Conservation (phyloP, 64 coral and sea anemone genomes). For the Catalaphyllia jardinei region DNA sequence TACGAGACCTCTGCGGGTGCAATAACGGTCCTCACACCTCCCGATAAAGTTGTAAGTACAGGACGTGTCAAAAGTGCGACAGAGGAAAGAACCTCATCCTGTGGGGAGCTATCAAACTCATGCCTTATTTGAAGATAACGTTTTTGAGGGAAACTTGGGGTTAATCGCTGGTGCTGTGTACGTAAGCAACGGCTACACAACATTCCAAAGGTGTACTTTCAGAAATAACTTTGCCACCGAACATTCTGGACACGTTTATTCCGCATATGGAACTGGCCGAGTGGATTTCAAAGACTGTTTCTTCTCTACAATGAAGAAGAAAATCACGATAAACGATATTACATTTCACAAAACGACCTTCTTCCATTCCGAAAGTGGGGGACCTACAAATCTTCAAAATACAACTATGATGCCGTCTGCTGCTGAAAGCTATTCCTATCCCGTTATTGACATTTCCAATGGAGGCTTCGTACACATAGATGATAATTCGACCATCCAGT, state of each 20-base stretch:
- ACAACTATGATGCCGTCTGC: background rate
- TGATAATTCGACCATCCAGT: slow-evolving; percentile 25
- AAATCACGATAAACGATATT: background rate
- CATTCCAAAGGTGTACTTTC: slow-evolving; percentile 19
- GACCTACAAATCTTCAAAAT: slow-evolving; percentile 9
- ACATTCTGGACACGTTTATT: slow-evolving; percentile 6
- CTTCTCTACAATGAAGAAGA: background rate
- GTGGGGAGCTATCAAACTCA: background rate
- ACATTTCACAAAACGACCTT: background rate
- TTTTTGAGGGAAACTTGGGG: background rate
- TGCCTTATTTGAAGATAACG: background rate
- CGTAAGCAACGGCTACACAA: slow-evolving; percentile 12
- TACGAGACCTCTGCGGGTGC: background rate
- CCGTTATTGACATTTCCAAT: background rate
- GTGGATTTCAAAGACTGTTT: slow-evolving; percentile 1
- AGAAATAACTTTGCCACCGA: slow-evolving; percentile 32
- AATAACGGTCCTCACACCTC: background rate
- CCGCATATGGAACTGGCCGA: slow-evolving; percentile 17
- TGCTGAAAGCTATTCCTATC: background rate
- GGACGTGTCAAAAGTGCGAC: background rate
- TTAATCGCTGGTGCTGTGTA: background rate
- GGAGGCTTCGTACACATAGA: slow-evolving; percentile 33
- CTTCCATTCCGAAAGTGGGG: background rate
- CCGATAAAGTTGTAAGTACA: background rate
- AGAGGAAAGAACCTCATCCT: background rate